These are phyloP conservation scores for Coenonympha glycerion DNA, from an alignment of 2,888 invertebrate species.

Conservation along the genomic window DNA sequence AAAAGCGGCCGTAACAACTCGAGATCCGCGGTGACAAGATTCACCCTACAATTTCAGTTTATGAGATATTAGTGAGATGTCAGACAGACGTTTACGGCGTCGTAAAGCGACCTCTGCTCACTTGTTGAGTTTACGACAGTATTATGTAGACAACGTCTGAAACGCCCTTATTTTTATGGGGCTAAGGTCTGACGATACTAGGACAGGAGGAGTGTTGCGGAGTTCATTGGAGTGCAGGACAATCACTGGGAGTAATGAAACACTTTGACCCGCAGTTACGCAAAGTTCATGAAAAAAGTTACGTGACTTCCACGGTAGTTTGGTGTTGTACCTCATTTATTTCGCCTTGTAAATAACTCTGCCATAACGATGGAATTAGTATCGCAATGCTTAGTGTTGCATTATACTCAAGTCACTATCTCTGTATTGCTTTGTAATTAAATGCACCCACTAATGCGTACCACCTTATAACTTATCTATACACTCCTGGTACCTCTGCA, in stretches of 20 bases:
- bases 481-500: slow-evolving; percentile 16
- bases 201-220: slow-evolving; percentile 11
- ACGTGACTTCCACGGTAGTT: neutral
- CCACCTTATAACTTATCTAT: slow-evolving; percentile 17
- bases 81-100: slow-evolving; percentile 58
- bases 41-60: slow-evolving; percentile 41
- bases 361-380: neutral
- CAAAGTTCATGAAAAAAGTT: neutral
- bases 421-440: slow-evolving; percentile 17
- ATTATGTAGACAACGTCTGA: slow-evolving; percentile 33
- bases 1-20: slow-evolving; percentile 23
- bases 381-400: neutral
- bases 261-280: slow-evolving; percentile 3
- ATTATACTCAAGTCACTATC: slow-evolving; percentile 2
- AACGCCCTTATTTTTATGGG: slow-evolving; percentile 33
- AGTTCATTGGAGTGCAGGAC: slow-evolving; percentile 16
- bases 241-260: slow-evolving; percentile 11
- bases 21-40: slow-evolving; percentile 32
- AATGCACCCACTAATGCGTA: slow-evolving; percentile 16
- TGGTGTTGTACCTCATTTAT: neutral
- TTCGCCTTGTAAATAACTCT: neutral
- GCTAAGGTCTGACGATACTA: slow-evolving; percentile 21
- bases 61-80: slow-evolving; percentile 70
- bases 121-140: slow-evolving; percentile 61
- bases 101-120: slow-evolving; percentile 66